phyloP scores from a whole-genome alignment of 1,140 invertebrate species.

The Littorina saxatilis region DNA sequence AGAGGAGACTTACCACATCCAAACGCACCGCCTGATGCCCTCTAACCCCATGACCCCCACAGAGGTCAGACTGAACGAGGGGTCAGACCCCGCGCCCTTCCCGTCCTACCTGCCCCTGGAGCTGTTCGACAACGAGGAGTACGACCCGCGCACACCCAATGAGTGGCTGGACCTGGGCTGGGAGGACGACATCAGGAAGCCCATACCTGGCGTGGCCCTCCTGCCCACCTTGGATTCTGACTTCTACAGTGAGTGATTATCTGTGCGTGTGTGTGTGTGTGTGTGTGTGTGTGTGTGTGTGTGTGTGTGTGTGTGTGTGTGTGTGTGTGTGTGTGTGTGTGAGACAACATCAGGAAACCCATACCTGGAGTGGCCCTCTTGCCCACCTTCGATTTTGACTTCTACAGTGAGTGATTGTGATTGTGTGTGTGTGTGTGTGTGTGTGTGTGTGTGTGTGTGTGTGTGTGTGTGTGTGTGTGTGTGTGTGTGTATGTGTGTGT shows the following conservation, averaged over 20 bases:
- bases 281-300: not conserved
- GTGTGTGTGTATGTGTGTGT: not conserved
- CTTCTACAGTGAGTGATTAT: slow-evolving; percentile 29
- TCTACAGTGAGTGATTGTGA: slow-evolving; percentile 84
- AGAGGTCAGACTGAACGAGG: not conserved
- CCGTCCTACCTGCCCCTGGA: slow-evolving; percentile 23
- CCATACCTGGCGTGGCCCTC: slow-evolving; percentile 37
- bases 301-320: not conserved
- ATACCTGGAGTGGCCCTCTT: slow-evolving; percentile 52
- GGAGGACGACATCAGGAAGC: slow-evolving; percentile 19
- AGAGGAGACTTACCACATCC: slow-evolving; percentile 42
- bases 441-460: slow-evolving; percentile 17
- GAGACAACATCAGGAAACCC: not conserved
- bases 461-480: slow-evolving; percentile 4
- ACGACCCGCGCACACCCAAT: slow-evolving; percentile 28
- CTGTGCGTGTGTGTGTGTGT: not conserved
- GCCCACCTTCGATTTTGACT: slow-evolving; percentile 77
- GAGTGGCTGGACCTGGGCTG: slow-evolving; percentile 47
- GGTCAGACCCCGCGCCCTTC: not conserved
- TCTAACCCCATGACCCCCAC: not conserved
- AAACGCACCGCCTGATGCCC: slow-evolving; percentile 10
- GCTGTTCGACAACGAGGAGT: slow-evolving; percentile 44
- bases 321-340: not conserved
- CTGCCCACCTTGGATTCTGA: slow-evolving; percentile 37
- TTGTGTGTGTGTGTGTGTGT: slow-evolving; percentile 79